Percentiles rank a stretch among this genome's conserved stretches.
These are phyloP conservation scores for Anguilla marmorata DNA, from an alignment of 2,797 vertebrate genomes.

Conservation along the genomic window DNA sequence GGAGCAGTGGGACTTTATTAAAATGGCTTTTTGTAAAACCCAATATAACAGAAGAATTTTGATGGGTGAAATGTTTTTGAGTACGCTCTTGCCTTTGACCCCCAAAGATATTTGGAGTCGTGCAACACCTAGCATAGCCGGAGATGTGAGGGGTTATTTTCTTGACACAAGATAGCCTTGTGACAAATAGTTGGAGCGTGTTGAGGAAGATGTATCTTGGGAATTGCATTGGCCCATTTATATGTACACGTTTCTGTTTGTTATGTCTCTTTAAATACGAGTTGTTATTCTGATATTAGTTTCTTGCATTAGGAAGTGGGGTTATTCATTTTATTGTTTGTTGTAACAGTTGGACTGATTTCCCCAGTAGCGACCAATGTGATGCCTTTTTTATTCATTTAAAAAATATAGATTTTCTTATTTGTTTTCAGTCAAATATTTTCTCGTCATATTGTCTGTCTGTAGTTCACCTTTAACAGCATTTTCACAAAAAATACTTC, in stretches of 20 bases:
- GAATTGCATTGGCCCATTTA: slow-evolving; percentile 32
- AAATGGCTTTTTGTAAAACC: slow-evolving; percentile 74
- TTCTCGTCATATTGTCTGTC: neutral
- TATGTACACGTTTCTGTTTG: slow-evolving; percentile 33
- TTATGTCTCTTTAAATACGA: slow-evolving; percentile 34
- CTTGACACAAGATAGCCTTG: slow-evolving; percentile 44
- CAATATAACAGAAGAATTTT: slow-evolving; percentile 53
- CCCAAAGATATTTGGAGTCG: slow-evolving; percentile 50
- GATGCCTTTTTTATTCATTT: neutral
- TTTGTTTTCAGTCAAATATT: neutral
- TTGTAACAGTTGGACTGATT: slow-evolving; percentile 3
- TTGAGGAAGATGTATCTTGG: slow-evolving; percentile 37
- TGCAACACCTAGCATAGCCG: slow-evolving; percentile 34
- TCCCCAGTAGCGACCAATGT: neutral
- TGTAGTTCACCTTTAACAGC: neutral
- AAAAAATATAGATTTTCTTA: neutral
- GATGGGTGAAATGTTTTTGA: slow-evolving; percentile 48
- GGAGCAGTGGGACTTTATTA: slow-evolving; percentile 66
- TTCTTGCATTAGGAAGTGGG: neutral
- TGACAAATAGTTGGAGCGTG: slow-evolving; percentile 50
- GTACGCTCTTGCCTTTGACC: slow-evolving; percentile 42
- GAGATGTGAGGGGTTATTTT: slow-evolving; percentile 54
- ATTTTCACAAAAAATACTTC: neutral
- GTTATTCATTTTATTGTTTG: neutral
- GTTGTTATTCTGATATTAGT: neutral